Conservation (phyloP, 2,113 vertebrate species). For the Brienomyrus longianalis region DNA sequence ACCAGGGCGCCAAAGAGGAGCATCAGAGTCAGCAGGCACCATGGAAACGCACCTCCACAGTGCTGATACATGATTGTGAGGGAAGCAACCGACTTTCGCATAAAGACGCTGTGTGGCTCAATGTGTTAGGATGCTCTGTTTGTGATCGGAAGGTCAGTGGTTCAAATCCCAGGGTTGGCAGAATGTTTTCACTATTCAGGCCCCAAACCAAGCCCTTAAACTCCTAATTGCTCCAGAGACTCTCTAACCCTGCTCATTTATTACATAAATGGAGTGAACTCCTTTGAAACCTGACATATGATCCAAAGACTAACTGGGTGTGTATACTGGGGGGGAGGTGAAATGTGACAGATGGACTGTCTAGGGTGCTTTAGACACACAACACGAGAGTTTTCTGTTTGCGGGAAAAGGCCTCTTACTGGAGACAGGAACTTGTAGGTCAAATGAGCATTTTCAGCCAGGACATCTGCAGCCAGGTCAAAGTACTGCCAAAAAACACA, state of each 20-base stretch:
- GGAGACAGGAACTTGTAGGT: slow-evolving; percentile 87
- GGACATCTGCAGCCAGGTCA: slow-evolving; percentile 85
- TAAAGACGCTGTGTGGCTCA: not conserved
- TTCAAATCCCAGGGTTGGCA: not conserved
- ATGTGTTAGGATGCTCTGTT: not conserved
- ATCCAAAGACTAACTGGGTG: not conserved
- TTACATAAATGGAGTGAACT: not conserved
- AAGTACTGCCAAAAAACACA: slow-evolving; percentile 68
- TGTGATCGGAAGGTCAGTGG: not conserved
- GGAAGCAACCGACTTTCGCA: not conserved
- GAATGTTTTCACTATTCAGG: not conserved
- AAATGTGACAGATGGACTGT: not conserved
- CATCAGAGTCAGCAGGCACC: not conserved
- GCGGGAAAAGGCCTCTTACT: slow-evolving; percentile 45
- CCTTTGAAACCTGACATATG: not conserved
- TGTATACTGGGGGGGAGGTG: not conserved
- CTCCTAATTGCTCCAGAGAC: not conserved
- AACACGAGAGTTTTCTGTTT: not conserved
- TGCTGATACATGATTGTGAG: not conserved
- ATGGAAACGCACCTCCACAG: not conserved
- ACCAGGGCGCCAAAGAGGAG: not conserved
- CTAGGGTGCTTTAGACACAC: not conserved
- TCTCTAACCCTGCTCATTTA: not conserved
- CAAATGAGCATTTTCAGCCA: slow-evolving; percentile 91
- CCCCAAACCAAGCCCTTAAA: not conserved